Evolutionary conservation across 37 sponge, comb jelly and placozoan species (phyloP).

Genomic region (Bolinopsis microptera): DNA sequence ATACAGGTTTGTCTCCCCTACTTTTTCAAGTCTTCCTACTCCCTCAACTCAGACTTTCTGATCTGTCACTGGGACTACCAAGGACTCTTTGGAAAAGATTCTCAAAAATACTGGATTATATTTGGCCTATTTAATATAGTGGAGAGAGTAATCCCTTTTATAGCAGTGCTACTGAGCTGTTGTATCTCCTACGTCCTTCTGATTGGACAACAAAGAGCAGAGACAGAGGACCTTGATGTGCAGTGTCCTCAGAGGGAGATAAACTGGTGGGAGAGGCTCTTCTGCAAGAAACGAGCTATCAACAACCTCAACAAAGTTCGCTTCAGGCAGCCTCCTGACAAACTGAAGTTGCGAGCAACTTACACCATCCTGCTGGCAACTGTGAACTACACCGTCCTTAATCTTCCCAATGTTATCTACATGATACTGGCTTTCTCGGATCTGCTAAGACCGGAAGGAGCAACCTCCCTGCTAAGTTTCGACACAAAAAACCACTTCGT

Average conservation of each 20-base stretch:
- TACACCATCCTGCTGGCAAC: conserved; percentile 4
- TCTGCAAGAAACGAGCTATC: conserved; percentile 1
- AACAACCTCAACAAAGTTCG: background rate
- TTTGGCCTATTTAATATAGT: background rate
- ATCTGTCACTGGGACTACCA: conserved; percentile 11
- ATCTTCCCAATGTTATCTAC: conserved; percentile 3
- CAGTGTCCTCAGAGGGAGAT: background rate
- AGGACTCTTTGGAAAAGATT: background rate
- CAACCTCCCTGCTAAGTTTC: background rate
- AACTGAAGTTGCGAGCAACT: background rate
- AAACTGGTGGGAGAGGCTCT: background rate
- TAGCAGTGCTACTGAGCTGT: background rate
- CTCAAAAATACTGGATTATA: background rate
- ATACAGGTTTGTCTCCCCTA: background rate
- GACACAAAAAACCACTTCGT: conserved; percentile 24
- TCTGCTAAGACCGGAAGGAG: background rate
- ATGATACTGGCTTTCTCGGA: background rate
- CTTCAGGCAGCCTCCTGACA: background rate
- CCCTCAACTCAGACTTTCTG: background rate
- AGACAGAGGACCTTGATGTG: background rate
- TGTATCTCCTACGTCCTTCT: conserved; percentile 21
- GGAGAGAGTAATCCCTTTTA: background rate
- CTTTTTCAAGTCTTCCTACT: background rate
- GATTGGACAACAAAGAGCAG: background rate
- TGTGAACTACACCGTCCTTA: background rate